Conservation (phyloP, 2,113 vertebrate genomes). For the Semnopithecus entellus region DNA sequence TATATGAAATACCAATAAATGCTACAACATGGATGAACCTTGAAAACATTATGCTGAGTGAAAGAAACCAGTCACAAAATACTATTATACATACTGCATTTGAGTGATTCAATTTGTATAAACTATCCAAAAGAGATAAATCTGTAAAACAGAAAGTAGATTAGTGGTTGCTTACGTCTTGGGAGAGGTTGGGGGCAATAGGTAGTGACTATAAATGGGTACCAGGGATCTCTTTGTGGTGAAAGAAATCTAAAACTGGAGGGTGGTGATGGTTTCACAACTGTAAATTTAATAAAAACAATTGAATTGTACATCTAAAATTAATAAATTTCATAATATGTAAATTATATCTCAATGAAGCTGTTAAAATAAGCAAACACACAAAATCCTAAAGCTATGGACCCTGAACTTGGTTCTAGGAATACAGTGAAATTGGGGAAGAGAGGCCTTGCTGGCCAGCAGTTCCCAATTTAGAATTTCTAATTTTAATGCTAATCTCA, state of each 20-base stretch:
- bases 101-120: not conserved
- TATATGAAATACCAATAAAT: not conserved
- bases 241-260: not conserved
- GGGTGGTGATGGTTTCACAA: not conserved
- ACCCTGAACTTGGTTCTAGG: not conserved
- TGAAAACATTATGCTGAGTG: not conserved
- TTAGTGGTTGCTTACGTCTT: not conserved
- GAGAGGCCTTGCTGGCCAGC: not conserved
- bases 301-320: not conserved
- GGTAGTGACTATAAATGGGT: not conserved
- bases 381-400: not conserved
- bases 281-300: not conserved
- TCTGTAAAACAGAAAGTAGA: not conserved
- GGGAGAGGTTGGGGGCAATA: not conserved
- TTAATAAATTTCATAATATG: not conserved
- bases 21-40: not conserved
- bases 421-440: not conserved
- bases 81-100: not conserved
- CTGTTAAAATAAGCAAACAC: not conserved
- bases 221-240: not conserved
- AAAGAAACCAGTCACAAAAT: not conserved
- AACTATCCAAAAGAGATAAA: not conserved
- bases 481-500: not conserved
- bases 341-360: not conserved
- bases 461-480: slow-evolving; percentile 1